Conservation (phyloP, 2,797 vertebrate species). For the Myioborus miniatus region DNA sequence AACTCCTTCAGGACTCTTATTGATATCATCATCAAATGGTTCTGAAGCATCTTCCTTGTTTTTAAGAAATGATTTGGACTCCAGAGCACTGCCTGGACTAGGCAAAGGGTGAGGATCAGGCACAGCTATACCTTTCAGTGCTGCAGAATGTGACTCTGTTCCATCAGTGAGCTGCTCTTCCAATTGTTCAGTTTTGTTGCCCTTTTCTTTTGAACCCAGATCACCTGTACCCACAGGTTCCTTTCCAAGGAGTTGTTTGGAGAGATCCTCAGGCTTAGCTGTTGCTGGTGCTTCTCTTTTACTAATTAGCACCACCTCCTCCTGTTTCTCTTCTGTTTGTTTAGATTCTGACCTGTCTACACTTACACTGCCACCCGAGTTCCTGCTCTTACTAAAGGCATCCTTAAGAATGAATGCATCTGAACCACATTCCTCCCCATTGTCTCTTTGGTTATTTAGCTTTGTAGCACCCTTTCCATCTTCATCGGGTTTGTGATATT, state of each 20-base stretch:
- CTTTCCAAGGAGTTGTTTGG: neutral
- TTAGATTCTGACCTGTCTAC: conserved; percentile 64
- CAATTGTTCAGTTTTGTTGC: neutral
- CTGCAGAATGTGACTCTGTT: neutral
- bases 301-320: neutral
- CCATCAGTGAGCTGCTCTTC: neutral
- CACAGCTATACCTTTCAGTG: neutral
- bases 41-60: conserved; percentile 7
- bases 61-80: neutral
- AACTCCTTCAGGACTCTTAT: neutral
- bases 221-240: neutral
- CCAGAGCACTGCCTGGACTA: neutral
- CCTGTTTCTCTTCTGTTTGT: conserved; percentile 49
- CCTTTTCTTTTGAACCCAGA: neutral
- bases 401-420: conserved; percentile 72
- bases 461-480: conserved; percentile 4
- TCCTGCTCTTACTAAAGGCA: conserved; percentile 71
- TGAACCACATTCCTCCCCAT: conserved; percentile 24
- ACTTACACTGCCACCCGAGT: neutral
- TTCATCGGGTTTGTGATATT: neutral
- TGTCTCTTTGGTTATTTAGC: conserved; percentile 50
- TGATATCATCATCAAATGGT: neutral
- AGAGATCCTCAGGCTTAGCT: neutral
- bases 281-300: neutral
- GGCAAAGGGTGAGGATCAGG: neutral